A percentile compares a stretch with the other conserved stretches of the same genome.
Conservation (phyloP, 2,888 invertebrate species). For the Scelioninae gen. 1 region DNA sequence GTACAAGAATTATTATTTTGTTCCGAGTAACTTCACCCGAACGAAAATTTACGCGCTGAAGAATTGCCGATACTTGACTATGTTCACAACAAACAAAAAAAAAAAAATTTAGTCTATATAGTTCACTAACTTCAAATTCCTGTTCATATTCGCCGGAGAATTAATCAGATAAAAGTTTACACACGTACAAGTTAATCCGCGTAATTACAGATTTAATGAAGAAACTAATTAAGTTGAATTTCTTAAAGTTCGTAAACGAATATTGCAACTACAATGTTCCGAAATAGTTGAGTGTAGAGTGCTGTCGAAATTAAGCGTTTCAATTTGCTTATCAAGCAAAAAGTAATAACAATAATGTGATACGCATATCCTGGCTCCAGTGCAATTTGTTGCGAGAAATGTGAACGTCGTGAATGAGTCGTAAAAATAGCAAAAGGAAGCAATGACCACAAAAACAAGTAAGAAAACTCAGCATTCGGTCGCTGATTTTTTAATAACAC, state of each 20-base stretch:
- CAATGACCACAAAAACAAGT: slow-evolving; percentile 14
- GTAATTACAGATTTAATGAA: slow-evolving; percentile 25
- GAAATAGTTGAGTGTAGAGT: slow-evolving; percentile 1
- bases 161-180: slow-evolving; percentile 56
- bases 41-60: neutral
- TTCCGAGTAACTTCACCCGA: slow-evolving; percentile 7
- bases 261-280: slow-evolving; percentile 6
- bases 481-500: slow-evolving; percentile 46
- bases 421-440: slow-evolving; percentile 1
- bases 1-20: slow-evolving; percentile 17
- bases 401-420: neutral
- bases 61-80: slow-evolving; percentile 9
- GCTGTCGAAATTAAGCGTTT: slow-evolving; percentile 14
- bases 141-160: neutral
- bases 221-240: slow-evolving; percentile 56
- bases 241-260: slow-evolving; percentile 17
- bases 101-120: slow-evolving; percentile 9
- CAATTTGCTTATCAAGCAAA: slow-evolving; percentile 17
- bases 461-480: slow-evolving; percentile 18
- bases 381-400: neutral
- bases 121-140: slow-evolving; percentile 6
- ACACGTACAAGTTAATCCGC: slow-evolving; percentile 47
- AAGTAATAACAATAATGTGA: neutral
- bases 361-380: too few relatives aligned
- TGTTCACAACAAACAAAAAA: neutral